Evolutionary conservation across 2,888 invertebrate species (phyloP).

Genomic region (Ariolimax columbianus): DNA sequence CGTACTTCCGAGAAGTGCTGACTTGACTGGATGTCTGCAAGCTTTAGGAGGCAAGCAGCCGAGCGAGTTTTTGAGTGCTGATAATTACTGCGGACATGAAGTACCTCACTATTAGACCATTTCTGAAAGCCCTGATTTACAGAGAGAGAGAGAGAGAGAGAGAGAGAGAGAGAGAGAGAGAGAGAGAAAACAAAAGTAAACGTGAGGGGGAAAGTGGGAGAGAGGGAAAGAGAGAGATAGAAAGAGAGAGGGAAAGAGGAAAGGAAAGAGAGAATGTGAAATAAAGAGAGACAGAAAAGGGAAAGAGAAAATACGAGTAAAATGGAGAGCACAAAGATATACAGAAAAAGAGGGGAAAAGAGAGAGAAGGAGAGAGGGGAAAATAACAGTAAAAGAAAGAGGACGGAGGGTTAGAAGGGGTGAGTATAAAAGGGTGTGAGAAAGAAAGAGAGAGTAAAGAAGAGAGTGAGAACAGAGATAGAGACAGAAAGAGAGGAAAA

Average conservation of each 20-base stretch:
- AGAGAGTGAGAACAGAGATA: not conserved
- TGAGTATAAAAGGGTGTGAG: not conserved
- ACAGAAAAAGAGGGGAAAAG: not conserved
- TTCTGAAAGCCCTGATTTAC: too few relatives aligned
- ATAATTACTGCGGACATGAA: too few relatives aligned
- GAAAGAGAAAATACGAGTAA: not conserved
- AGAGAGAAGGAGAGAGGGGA: not conserved
- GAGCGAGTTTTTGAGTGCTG: too few relatives aligned
- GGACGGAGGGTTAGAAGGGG: not conserved
- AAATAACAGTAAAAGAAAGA: not conserved
- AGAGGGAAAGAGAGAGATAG: not conserved
- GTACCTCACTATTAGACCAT: too few relatives aligned
- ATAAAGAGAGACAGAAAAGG: not conserved
- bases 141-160: not conserved
- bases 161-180: not conserved
- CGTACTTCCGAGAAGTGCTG: too few relatives aligned
- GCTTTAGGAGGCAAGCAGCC: too few relatives aligned
- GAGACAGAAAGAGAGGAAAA: not conserved
- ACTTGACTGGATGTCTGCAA: too few relatives aligned
- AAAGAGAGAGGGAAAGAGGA: not conserved
- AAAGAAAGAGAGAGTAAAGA: not conserved
- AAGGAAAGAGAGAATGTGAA: not conserved
- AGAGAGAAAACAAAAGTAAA: not conserved
- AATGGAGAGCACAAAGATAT: not conserved
- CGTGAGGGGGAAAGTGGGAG: not conserved